Conservation (phyloP, 1,140 invertebrate species). For the Ridgeia piscesae region DNA sequence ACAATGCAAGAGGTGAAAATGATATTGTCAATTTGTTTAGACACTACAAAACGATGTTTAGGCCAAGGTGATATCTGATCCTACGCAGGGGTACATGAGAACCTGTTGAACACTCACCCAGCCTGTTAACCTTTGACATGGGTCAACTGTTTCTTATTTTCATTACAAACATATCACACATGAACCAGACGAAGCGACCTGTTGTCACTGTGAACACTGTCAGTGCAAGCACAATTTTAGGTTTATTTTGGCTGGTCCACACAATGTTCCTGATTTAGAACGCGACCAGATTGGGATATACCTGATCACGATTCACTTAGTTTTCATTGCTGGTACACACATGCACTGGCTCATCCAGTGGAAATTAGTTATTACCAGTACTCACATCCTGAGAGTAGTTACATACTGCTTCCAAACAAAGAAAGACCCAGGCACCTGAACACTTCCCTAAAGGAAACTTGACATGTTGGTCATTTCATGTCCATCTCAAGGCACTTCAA, state of each 20-base stretch:
- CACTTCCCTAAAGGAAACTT: no score
- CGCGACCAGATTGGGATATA: not conserved
- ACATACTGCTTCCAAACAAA: not conserved
- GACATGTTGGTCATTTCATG: no score
- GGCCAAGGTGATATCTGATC: not conserved
- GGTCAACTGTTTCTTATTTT: not conserved
- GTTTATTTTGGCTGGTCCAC: not conserved
- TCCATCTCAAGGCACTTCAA: no score
- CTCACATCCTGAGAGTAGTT: not conserved
- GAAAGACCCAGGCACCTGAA: not conserved
- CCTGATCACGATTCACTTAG: not conserved
- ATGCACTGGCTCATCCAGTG: not conserved
- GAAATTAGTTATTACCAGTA: not conserved
- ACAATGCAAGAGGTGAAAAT: not conserved
- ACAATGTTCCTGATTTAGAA: not conserved
- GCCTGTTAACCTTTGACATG: not conserved
- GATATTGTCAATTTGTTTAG: not conserved
- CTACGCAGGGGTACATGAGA: not conserved
- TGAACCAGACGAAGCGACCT: not conserved
- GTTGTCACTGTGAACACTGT: constrained; percentile 21
- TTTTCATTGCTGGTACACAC: not conserved
- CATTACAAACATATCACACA: not conserved
- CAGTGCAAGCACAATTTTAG: not conserved
- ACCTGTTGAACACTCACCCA: not conserved
- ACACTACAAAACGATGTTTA: not conserved